These are phyloP conservation scores for Platygyra sinensis DNA, from an alignment of 64 coral and sea anemone species.

Conservation along the genomic window DNA sequence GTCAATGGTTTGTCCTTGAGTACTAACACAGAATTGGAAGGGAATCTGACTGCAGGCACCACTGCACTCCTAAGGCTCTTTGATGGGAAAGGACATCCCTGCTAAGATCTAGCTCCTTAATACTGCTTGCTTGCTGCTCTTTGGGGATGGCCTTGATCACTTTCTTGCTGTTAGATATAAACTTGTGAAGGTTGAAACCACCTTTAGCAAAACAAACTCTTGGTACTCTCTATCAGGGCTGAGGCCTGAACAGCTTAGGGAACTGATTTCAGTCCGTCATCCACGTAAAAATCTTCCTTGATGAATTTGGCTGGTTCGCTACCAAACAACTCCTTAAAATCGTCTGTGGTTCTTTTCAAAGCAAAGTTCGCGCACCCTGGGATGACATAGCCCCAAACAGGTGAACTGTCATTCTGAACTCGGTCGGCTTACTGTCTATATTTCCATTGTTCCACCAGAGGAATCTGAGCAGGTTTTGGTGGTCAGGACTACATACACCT, in stretches of 20 bases:
- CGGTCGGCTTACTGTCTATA: background rate
- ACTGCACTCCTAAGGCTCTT: no score
- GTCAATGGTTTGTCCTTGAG: background rate
- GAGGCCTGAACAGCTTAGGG: background rate
- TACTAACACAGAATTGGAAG: no score
- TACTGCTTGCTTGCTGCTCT: background rate
- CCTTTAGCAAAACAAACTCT: background rate
- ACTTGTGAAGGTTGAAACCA: background rate
- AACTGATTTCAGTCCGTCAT: background rate
- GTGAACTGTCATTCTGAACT: slow-evolving; percentile 37
- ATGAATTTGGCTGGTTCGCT: background rate
- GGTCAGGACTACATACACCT: slow-evolving; percentile 9
- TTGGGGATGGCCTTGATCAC: background rate
- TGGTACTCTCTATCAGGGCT: background rate
- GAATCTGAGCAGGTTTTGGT: slow-evolving; percentile 39
- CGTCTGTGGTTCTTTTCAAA: slow-evolving; percentile 20
- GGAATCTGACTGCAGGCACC: no score
- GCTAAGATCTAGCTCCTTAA: background rate
- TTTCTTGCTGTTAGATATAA: background rate
- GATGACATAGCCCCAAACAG: background rate
- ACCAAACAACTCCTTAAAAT: background rate
- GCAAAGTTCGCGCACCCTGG: slow-evolving; percentile 50
- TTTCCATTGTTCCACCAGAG: slow-evolving; percentile 20
- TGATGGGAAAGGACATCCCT: background rate
- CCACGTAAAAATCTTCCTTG: slow-evolving; percentile 8